Conservation (phyloP, 2,113 vertebrate species). For the Toxotes jaculatrix region DNA sequence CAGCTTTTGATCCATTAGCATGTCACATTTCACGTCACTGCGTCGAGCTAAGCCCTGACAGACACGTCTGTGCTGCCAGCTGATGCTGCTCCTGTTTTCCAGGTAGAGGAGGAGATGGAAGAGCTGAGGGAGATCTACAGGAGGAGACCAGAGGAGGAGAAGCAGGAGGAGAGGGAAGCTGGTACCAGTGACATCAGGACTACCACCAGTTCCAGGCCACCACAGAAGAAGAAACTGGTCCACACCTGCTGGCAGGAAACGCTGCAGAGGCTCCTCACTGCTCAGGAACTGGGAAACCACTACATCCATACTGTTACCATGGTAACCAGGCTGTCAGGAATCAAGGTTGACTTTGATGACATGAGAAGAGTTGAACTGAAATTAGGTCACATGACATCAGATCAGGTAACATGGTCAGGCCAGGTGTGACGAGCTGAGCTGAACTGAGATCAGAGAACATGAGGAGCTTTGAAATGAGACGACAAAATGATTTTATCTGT, state of each 20-base stretch:
- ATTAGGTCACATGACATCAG: neutral
- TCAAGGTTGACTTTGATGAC: neutral
- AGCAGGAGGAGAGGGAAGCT: neutral
- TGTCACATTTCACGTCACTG: too few species aligned
- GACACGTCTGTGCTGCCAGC: neutral
- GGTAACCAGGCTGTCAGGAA: slow-evolving; percentile 37
- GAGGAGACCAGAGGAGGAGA: slow-evolving; percentile 13
- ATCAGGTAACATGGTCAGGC: neutral
- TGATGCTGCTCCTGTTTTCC: neutral
- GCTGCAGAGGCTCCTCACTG: slow-evolving; percentile 9
- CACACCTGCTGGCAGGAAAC: slow-evolving; percentile 17
- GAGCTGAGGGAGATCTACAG: slow-evolving; percentile 19
- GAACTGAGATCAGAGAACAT: too few species aligned
- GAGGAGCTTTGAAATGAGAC: too few species aligned
- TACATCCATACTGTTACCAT: neutral
- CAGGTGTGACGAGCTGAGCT: too few species aligned
- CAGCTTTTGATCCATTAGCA: too few species aligned
- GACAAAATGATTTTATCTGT: too few species aligned
- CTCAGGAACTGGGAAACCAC: slow-evolving; percentile 47
- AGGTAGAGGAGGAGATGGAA: slow-evolving; percentile 54
- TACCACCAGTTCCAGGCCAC: too few species aligned
- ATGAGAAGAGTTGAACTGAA: neutral
- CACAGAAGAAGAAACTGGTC: neutral
- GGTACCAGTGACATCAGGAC: neutral
- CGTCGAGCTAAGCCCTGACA: too few species aligned